These are phyloP conservation scores for Philaenus spumarius DNA, from an alignment of 1,140 invertebrate species.

Conservation along the genomic window DNA sequence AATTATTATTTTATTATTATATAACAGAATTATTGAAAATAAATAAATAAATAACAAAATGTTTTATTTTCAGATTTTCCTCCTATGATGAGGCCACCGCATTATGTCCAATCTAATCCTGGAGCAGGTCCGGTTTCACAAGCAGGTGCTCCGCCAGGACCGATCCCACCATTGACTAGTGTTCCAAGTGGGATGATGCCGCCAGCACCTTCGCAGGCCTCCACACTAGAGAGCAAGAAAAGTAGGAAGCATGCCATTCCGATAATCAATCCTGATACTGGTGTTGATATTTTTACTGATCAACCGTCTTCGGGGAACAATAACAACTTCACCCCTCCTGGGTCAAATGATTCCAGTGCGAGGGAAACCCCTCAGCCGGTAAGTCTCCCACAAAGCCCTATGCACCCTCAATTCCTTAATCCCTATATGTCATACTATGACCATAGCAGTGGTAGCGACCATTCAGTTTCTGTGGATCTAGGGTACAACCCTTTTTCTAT, in stretches of 20 bases:
- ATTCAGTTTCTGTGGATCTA: too few species aligned
- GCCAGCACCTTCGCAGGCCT: neutral
- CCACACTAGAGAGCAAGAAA: neutral
- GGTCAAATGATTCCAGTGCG: constrained; percentile 24
- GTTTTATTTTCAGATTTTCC: constrained; percentile 3
- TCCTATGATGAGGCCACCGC: neutral
- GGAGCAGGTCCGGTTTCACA: neutral
- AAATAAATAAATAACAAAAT: neutral
- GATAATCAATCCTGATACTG: constrained; percentile 22
- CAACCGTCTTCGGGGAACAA: neutral
- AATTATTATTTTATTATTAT: neutral
- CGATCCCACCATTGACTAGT: neutral
- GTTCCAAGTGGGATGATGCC: neutral
- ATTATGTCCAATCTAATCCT: neutral
- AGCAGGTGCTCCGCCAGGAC: neutral
- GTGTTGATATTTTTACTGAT: constrained; percentile 10
- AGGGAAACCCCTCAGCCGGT: constrained; percentile 23
- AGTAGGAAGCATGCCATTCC: constrained; percentile 10
- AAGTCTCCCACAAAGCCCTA: too few species aligned
- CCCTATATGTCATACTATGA: too few species aligned
- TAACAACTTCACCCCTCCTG: constrained; percentile 15
- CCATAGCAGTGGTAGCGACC: too few species aligned
- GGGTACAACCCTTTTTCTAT: too few species aligned
- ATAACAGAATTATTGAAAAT: too few species aligned
- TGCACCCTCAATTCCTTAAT: too few species aligned